A percentile compares a stretch with the other conserved stretches of the same genome.
Conservation (phyloP, 2,888 invertebrate genomes). For the Holacanthella duospinosa region DNA sequence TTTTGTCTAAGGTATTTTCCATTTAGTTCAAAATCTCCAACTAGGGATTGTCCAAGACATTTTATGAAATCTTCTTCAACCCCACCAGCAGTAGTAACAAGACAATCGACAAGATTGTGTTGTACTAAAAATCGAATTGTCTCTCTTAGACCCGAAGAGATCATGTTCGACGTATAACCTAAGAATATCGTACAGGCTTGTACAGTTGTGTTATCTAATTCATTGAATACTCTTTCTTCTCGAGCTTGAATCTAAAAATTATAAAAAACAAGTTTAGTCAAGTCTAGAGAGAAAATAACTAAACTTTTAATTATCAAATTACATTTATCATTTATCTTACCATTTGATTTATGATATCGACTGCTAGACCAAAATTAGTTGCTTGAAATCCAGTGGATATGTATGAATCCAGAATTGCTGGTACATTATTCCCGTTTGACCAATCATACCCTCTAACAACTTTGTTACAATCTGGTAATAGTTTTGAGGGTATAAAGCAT, state of each 20-base stretch:
- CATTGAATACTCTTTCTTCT: constrained; percentile 15
- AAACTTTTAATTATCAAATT: background rate
- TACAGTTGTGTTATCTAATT: constrained; percentile 16
- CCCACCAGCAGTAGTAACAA: constrained; percentile 96
- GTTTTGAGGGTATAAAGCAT: background rate
- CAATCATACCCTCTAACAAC: constrained; percentile 72
- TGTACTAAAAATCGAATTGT: constrained; percentile 76
- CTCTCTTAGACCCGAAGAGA: constrained; percentile 88
- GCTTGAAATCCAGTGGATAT: constrained; percentile 89
- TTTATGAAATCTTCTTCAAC: constrained; percentile 98
- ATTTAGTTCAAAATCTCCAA: constrained; percentile 79
- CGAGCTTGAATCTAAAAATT: constrained; percentile 17
- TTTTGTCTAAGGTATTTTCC: constrained; percentile 68
- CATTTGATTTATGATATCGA: constrained; percentile 88
- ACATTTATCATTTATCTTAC: constrained; percentile 41
- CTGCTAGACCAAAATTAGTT: constrained; percentile 81
- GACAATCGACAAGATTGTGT: constrained; percentile 81
- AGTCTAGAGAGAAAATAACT: background rate
- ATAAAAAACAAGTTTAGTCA: background rate
- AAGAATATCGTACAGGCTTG: constrained; percentile 80
- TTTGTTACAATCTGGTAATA: constrained; percentile 23
- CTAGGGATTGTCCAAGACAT: constrained; percentile 84
- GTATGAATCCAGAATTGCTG: constrained; percentile 68
- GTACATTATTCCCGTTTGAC: constrained; percentile 77
- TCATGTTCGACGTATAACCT: constrained; percentile 94